These are phyloP conservation scores for Coleophora deauratella DNA, from an alignment of 2,888 invertebrate genomes.

Conservation along the genomic window DNA sequence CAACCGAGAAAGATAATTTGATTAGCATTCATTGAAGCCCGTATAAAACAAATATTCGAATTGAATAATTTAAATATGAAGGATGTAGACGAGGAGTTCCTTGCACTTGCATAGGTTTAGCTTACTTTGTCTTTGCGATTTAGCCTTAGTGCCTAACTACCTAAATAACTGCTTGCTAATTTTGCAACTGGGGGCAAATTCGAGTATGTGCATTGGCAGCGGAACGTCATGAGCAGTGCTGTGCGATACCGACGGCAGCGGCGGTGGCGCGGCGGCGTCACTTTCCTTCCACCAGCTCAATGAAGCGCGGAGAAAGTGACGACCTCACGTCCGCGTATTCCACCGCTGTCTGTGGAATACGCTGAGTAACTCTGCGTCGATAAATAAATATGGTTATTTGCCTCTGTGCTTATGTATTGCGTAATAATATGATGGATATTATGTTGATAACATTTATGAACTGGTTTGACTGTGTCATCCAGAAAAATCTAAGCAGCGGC, in stretches of 20 bases:
- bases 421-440: neutral
- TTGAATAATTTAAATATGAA: too few species aligned
- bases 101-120: too few species aligned
- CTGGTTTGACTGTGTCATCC: neutral
- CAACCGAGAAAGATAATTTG: too few species aligned
- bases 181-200: too few species aligned
- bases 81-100: too few species aligned
- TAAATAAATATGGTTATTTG: constrained; percentile 15
- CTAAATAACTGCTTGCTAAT: too few species aligned
- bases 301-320: constrained; percentile 71
- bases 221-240: neutral
- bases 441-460: neutral
- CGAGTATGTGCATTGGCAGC: too few species aligned
- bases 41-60: too few species aligned
- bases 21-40: too few species aligned
- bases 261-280: constrained; percentile 55
- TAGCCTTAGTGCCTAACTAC: too few species aligned
- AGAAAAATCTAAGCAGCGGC: too few species aligned
- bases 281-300: constrained; percentile 68
- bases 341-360: constrained; percentile 43
- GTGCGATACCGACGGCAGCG: constrained; percentile 21
- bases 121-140: too few species aligned
- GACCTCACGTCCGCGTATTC: constrained; percentile 62
- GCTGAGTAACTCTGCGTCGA: constrained; percentile 38
- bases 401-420: constrained; percentile 10